Base-by-base conservation (phyloP, 2,797 vertebrate species). In the Girardinus metallicus region DNA sequence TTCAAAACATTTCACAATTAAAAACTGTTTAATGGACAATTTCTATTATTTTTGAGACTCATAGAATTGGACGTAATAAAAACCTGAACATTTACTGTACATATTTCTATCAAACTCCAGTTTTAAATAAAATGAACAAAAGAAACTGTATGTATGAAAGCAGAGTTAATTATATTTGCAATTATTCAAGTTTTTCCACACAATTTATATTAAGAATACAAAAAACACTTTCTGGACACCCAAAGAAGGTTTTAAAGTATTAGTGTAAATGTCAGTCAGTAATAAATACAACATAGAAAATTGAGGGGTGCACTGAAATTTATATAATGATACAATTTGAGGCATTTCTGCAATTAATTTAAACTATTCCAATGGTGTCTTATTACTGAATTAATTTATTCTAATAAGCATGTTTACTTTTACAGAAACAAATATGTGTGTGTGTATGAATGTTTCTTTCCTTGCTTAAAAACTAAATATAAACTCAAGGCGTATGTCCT, bases 1-100 rank as follows among this genome's bases (percentile, higher is more conserved):
- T 86, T 90, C 75, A 91, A 92, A 82, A 77, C 41, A 81, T 6
- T 76, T 74, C 77, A 82, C 46, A 84, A 55, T 73, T 34, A 47
- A 26, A 23, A 73, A 72, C 47, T 78, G 78, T 55, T 55, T 26
- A 36, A 66, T 41, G 64, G 15, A 26, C 64, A 41, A 41, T 23
- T 68, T 41, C 8, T 18, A 39, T 39, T 39, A 39, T 66, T 64
- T 29, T 64, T 44, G 1, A 73, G 60, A 53, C 51, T 73, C 21
- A 62, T 51, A 53, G 23, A 53, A 53, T 26, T 53, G 51, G 26
- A 26, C 23, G 26, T 10, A 26, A 26, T 53, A 9, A 53, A 53
- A 53, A 53, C 8, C 21, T 23, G 49, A 23, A 53, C 49, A 16
- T 16, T 62, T 62, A 57, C 53, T 55, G 9, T 46, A 46, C 3